Percentiles rank a stretch among this genome's conserved stretches.
These are phyloP conservation scores for Porites evermanni DNA, from an alignment of 92 coral and sea anemone species.

Conservation along the genomic window DNA sequence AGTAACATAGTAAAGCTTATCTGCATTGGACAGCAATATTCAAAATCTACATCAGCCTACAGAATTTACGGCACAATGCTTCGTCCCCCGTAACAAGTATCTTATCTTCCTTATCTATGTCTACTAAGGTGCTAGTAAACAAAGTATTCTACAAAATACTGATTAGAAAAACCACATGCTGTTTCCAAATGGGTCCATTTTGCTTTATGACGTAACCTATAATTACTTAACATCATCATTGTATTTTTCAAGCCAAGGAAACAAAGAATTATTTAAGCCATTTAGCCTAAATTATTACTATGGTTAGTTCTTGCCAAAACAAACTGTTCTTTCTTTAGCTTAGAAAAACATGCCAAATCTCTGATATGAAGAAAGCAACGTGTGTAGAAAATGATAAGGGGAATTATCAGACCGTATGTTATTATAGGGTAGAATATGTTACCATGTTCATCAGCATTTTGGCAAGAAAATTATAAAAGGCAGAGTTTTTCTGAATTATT, in stretches of 20 bases:
- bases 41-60: too few relatives aligned
- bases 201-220: not conserved
- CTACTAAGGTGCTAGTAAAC: conserved; percentile 13
- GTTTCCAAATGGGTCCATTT: conserved; percentile 23
- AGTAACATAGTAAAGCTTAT: not conserved
- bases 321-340: not conserved
- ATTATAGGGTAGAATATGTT: conserved; percentile 7
- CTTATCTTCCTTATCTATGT: not conserved
- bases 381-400: conserved; percentile 3
- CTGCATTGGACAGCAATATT: not conserved
- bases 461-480: not conserved
- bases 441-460: not conserved
- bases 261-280: not conserved
- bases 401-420: conserved; percentile 39
- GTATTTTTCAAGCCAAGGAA: not conserved
- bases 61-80: not conserved
- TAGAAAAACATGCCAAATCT: too few relatives aligned
- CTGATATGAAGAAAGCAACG: not conserved
- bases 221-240: not conserved
- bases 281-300: not conserved
- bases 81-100: not conserved
- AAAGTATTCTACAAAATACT: not conserved
- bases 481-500: too few relatives aligned
- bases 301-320: not conserved
- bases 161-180: not conserved